These are phyloP conservation scores for Heterodera carotae DNA, from an alignment of 1,140 invertebrate genomes.

Conservation along the genomic window DNA sequence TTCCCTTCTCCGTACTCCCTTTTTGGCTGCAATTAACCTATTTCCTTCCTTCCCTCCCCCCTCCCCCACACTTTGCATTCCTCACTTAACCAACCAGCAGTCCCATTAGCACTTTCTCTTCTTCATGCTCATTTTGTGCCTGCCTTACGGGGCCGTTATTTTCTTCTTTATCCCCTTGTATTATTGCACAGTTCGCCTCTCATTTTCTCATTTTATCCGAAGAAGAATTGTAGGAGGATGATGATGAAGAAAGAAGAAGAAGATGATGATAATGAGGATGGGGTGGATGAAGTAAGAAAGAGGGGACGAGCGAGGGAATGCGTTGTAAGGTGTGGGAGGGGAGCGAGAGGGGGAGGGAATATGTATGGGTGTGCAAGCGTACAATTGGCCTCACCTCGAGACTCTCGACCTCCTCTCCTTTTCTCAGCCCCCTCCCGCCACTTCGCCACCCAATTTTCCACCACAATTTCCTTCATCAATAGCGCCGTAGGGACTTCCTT, in stretches of 20 bases:
- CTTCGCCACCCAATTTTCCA: neutral
- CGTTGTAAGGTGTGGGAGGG: too few relatives aligned
- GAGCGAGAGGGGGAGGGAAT: neutral
- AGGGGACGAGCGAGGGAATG: too few relatives aligned
- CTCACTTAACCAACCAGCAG: neutral
- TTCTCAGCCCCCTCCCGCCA: too few relatives aligned
- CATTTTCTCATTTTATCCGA: too few relatives aligned
- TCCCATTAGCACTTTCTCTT: neutral
- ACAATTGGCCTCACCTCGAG: neutral
- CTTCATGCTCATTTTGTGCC: neutral
- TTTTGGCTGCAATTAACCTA: constrained; percentile 13
- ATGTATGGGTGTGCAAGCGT: neutral
- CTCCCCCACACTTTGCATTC: neutral
- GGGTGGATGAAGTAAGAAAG: neutral
- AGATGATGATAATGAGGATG: too few relatives aligned
- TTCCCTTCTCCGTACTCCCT: neutral
- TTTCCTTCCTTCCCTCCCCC: neutral
- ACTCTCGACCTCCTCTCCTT: neutral
- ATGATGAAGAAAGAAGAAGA: too few relatives aligned
- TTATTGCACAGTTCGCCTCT: too few relatives aligned
- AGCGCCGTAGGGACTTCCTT: neutral
- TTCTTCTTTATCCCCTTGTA: neutral
- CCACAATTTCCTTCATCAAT: constrained; percentile 1
- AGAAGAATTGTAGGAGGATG: too few relatives aligned
- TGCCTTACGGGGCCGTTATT: neutral